These are phyloP conservation scores for Drosophila bipectinata DNA, from an alignment of 1,140 invertebrate species.

Conservation along the genomic window DNA sequence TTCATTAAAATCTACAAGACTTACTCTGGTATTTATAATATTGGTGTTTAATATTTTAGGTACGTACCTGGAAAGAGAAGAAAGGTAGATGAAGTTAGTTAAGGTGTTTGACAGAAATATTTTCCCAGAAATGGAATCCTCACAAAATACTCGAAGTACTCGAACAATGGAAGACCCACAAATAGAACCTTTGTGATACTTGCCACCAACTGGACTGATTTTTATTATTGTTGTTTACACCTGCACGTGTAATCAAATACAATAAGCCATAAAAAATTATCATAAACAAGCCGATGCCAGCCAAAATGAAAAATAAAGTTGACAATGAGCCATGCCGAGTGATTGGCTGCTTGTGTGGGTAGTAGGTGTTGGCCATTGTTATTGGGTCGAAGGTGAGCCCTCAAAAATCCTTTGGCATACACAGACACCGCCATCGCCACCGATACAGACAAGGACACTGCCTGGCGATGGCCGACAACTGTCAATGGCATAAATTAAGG, in stretches of 20 bases:
- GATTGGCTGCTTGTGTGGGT: background rate
- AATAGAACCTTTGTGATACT: slow-evolving; percentile 21
- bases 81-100: slow-evolving; percentile 32
- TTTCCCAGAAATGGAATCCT: slow-evolving; percentile 34
- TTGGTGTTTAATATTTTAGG: background rate
- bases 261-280: slow-evolving; percentile 78
- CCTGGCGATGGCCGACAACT: slow-evolving; percentile 26
- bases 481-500: slow-evolving; percentile 77
- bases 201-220: slow-evolving; percentile 13
- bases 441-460: slow-evolving; percentile 34
- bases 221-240: slow-evolving; percentile 55
- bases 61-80: slow-evolving; percentile 60
- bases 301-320: slow-evolving; percentile 36
- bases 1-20: background rate
- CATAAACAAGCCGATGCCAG: slow-evolving; percentile 57
- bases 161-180: slow-evolving; percentile 46
- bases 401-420: slow-evolving; percentile 73
- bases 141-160: background rate
- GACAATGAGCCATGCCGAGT: slow-evolving; percentile 27
- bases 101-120: slow-evolving; percentile 3
- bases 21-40: slow-evolving; percentile 4
- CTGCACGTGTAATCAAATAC: slow-evolving; percentile 78
- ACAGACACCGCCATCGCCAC: slow-evolving; percentile 43
- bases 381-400: slow-evolving; percentile 64
- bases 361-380: slow-evolving; percentile 21